Evolutionary conservation across 2,888 invertebrate species (phyloP).

Genomic region (Blera fallax): DNA sequence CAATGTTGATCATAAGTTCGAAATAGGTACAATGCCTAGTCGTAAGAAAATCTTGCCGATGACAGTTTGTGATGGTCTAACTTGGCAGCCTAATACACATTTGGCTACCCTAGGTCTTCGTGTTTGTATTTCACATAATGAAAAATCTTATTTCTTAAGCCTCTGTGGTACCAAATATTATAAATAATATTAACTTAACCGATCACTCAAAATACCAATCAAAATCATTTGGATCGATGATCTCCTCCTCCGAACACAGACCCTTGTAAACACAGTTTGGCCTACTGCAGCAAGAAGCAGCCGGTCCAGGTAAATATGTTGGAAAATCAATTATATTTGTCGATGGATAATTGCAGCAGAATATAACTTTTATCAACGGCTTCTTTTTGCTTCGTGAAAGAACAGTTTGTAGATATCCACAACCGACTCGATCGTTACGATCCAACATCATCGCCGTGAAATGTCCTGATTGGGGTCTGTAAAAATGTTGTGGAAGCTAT

Average conservation of each 20-base stretch:
- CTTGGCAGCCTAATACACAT: too few species aligned
- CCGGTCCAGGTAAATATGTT: slow-evolving; percentile 10
- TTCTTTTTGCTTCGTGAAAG: neutral
- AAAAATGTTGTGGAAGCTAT: too few species aligned
- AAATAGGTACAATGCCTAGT: too few species aligned
- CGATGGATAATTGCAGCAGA: slow-evolving; percentile 57
- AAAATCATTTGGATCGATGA: slow-evolving; percentile 48
- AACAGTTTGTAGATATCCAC: slow-evolving; percentile 7
- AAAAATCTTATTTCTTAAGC: too few species aligned
- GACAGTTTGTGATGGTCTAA: too few species aligned
- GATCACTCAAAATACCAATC: slow-evolving; percentile 32
- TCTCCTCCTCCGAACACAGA: slow-evolving; percentile 18
- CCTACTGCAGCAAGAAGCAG: slow-evolving; percentile 15
- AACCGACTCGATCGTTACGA: slow-evolving; percentile 40
- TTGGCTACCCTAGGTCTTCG: too few species aligned
- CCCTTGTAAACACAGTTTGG: slow-evolving; percentile 12
- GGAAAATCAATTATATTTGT: slow-evolving; percentile 45
- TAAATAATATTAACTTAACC: neutral
- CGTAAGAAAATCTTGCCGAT: too few species aligned
- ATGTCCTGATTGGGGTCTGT: slow-evolving; percentile 56
- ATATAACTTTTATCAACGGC: slow-evolving; percentile 26
- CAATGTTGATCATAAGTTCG: too few species aligned
- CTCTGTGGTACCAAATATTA: too few species aligned
- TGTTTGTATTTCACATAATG: too few species aligned
- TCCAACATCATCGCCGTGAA: slow-evolving; percentile 46